These are phyloP conservation scores for Griposia aprilina DNA, from an alignment of 2,888 invertebrate species.

Conservation along the genomic window DNA sequence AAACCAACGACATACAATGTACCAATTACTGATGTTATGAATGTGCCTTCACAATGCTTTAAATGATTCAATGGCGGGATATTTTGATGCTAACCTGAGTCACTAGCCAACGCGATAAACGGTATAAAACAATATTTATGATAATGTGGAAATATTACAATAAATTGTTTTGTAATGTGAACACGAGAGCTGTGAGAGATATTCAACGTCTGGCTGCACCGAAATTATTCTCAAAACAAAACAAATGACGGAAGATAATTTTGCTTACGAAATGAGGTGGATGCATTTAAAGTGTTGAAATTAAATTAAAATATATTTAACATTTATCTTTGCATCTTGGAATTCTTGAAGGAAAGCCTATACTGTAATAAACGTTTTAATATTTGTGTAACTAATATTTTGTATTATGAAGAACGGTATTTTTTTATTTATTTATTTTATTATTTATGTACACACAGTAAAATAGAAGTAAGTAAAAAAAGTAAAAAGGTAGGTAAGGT, in stretches of 20 bases:
- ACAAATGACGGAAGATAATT: conserved; percentile 1
- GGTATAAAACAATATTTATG: conserved; percentile 40
- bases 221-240: conserved; percentile 11
- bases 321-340: not conserved
- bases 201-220: not conserved
- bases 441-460: too few relatives aligned
- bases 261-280: not conserved
- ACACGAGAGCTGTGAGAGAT: conserved; percentile 26
- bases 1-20: conserved; percentile 18
- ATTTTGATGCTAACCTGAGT: conserved; percentile 44
- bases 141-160: conserved; percentile 35
- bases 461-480: too few relatives aligned
- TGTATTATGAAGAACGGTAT: too few relatives aligned
- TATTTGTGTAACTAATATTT: too few relatives aligned
- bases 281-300: not conserved
- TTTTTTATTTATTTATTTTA: too few relatives aligned
- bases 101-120: conserved; percentile 39
- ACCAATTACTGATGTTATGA: conserved; percentile 22
- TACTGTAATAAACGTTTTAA: too few relatives aligned
- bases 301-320: not conserved
- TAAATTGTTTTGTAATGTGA: conserved; percentile 10
- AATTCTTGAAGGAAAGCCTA: not conserved
- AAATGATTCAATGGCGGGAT: conserved; percentile 42
- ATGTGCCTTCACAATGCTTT: conserved; percentile 29
- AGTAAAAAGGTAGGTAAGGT: too few relatives aligned